Base-by-base conservation (phyloP, 2,113 vertebrate species). In the Bubo blakistoni region DNA sequence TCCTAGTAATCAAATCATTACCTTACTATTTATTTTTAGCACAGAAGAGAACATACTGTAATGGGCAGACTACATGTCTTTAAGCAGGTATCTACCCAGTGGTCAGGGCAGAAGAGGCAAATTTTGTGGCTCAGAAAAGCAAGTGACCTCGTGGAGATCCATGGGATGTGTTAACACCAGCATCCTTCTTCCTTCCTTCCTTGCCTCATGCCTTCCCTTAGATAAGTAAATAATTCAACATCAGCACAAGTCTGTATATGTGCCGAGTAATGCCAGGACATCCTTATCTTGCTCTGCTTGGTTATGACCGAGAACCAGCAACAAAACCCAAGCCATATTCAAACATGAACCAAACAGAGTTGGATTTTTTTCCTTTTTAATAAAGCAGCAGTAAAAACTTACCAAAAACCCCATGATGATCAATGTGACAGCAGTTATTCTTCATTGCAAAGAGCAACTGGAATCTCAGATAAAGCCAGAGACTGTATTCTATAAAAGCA, bases 131-230 rank as follows among this genome's bases (percentile, higher is more conserved):
- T 74, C 55, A 69, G 25, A 74, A 69, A 49, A 12, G 26, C 26
- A 92, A 86, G 36, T 9, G 7, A 57, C 22, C 62, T 57, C 66
- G 21, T 0, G 2, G 27, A 77, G 15, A 58, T 72, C n/a, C 24
- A 3, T 0, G 2, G 52, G 38, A 67, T 5, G n/a, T 1, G 0
- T 58, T 21, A 73, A 82, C 38, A 49, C 10, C 57, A 61, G 26
- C 40, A 72, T 9, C 46, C 18, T 71, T 29, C 58, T 51, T 34
- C 38, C 63, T 57, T 47, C 61, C 61, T 42, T 29, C 22, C 62
- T 49, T 84, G 2, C 7, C 32, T 79, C 38, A 8, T 11, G 25
- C 22, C n/a, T 67, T 71, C 57, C 32, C 67, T 67, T 6, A 52
- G 22, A 27, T 14, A n/a, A 76, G 57, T 19, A 80, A 81, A 25